Conservation (phyloP, 2,113 vertebrate species). For the Lipotes vexillifer region DNA sequence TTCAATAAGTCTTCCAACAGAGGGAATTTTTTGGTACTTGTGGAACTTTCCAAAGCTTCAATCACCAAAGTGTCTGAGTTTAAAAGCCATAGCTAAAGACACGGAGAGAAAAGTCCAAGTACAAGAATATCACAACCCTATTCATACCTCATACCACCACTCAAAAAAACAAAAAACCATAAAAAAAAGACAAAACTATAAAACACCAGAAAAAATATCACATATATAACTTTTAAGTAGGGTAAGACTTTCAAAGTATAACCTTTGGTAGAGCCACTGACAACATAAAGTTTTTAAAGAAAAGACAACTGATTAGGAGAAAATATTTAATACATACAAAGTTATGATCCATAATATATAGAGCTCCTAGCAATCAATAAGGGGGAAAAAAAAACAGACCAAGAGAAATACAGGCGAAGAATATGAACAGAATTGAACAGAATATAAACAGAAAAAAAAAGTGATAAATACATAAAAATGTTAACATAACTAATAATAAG, state of each 20-base stretch:
- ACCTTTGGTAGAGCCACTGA: background rate
- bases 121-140: background rate
- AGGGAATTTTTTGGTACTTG: constrained; percentile 59
- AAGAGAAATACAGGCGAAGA: background rate
- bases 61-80: constrained; percentile 92
- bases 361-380: background rate
- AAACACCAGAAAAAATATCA: background rate
- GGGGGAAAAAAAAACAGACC: background rate
- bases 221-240: background rate
- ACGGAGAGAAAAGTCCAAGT: constrained; percentile 47
- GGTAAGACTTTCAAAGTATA: background rate
- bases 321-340: background rate
- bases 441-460: background rate
- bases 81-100: constrained; percentile 92
- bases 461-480: background rate
- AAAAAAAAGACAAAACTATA: background rate
- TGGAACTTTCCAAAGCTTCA: constrained; percentile 77
- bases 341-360: background rate
- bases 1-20: constrained; percentile 68
- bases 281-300: background rate
- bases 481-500: background rate
- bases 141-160: background rate
- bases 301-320: background rate
- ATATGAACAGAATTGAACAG: background rate
- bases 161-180: constrained; percentile 4